Evolutionary conservation across 30 jellyfish, hydroid and myxozoan species (phyloP), one percentile per base, ranked within the genome.

Genomic region (Catostylus mosaicus): DNA sequence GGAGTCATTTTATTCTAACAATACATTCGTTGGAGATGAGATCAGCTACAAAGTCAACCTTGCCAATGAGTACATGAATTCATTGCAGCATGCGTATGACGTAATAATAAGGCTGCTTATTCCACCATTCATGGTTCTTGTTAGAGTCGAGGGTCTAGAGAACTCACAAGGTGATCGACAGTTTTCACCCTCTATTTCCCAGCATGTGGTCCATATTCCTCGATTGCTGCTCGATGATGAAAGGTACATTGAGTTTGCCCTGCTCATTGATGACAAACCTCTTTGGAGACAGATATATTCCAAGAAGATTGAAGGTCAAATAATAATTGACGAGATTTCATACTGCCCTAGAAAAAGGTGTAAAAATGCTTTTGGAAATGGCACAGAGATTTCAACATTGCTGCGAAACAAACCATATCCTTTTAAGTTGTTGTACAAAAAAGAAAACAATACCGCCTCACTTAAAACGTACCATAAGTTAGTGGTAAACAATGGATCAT

Each of bases 141-240:
- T 24, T 8, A 24, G 23, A 3, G 67, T 70, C 46, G 6, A 46
- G 10, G 82, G 82, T n/a, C 18, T 70, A 30, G 26, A 47, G 0
- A n/a, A 27, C 35, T 18, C 30, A 22, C 20, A 16, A 20, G 82
- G 82, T 16, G 82, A 70, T 16, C 46, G 8, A 3, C 66, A 32
- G 3, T 46, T 22, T 5, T 24, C 45, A 6, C 67, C 82, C 6
- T 37, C 43, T 37, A 43, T 67, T 22, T 70, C 82, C 2, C 38
- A 70, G 43, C 34, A 34, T 30, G 66, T 12, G 34, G 82, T 46
- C 30, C 38, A 16, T 30, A 70, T 70, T 4, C 82, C 82, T 23
- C 46, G 51, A 59, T 35, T 75, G n/a, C 51, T 75, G 74, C 76
- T 75, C 27, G 86, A 18, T 24, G 66, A 75, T 11, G 51, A 35